Base-by-base conservation (phyloP, 2,113 vertebrate genomes). In the Gnathonemus longibarbis region DNA sequence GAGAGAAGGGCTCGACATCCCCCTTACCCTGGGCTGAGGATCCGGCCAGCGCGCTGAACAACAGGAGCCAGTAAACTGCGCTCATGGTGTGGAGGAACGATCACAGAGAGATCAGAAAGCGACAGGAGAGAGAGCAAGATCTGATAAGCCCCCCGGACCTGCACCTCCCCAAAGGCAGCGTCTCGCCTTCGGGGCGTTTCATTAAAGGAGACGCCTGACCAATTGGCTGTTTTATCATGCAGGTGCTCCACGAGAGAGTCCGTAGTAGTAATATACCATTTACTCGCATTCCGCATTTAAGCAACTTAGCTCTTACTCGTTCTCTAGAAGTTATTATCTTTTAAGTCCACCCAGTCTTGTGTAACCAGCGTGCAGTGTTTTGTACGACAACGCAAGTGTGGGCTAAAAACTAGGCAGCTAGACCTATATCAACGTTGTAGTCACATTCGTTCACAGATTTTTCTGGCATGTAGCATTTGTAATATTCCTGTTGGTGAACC, bases 11-110 rank as follows among this genome's bases (percentile, higher is more conserved):
- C 74, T 80, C 35, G 74, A 5, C 31, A 35, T 5, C 17, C 39
- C 35, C 90, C 92, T 94, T 93, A 94, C 93, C 93, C 27, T 89
- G 66, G 27, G 84, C 90, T 53, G 91, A 90, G 27, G 89, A 77
- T 8, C 52, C 87, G 86, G 87, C 84, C 11, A 91, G 27, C 39
- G 91, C 84, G 48, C 87, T 86, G 27, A 90, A 58, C 9, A 93
- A 13, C 5, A 88, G 45, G 46, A 93, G 90, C 49, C 84, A n/a
- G 42, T 39, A 21, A 31, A 19, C 90, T n/a, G 77, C 66, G 70
- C 56, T 91, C 92, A 94, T 94, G 88, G 86, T 88, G 88, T 48
- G 50, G 74, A 35, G 31, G 74, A 80, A 13, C 74, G 74, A 80
- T 80, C 1, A 39, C 4, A 77, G 31, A 35, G 49, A 92, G 90